Evolutionary conservation across 2,113 vertebrate genomes (phyloP).

Genomic region (Willisornis vidua): DNA sequence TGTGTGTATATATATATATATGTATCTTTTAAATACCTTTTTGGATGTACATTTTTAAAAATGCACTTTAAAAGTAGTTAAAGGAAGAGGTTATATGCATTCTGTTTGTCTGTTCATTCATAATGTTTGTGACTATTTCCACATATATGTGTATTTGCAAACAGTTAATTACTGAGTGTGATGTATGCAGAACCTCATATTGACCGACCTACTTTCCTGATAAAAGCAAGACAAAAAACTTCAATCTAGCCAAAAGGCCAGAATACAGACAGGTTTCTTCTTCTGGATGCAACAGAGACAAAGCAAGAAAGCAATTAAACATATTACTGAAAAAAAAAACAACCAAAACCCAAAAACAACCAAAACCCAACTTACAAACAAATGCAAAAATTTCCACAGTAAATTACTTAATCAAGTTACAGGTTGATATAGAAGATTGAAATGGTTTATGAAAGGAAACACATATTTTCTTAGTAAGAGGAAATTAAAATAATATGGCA

Average conservation of each 20-base stretch:
- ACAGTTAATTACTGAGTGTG: neutral
- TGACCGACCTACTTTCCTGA: neutral
- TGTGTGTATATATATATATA: too few relatives aligned
- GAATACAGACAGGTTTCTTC: neutral
- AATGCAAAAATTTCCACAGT: neutral
- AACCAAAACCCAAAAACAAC: too few relatives aligned
- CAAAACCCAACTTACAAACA: too few relatives aligned
- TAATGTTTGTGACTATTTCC: neutral
- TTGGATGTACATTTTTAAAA: neutral
- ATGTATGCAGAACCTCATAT: neutral
- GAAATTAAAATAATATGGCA: conserved; percentile 26
- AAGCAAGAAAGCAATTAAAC: conserved; percentile 23
- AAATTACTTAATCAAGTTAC: neutral
- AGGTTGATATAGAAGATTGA: neutral
- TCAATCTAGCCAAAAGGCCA: neutral
- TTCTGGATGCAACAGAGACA: neutral
- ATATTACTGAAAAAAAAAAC: neutral
- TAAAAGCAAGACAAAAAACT: neutral
- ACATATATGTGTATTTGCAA: neutral
- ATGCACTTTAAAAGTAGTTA: neutral
- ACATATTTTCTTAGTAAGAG: neutral
- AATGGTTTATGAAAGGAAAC: neutral
- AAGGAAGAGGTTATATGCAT: neutral
- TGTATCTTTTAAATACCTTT: neutral
- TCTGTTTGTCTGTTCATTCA: neutral